Evolutionary conservation across 1,140 invertebrate species (phyloP).

Genomic region (Drosophila sp.): DNA sequence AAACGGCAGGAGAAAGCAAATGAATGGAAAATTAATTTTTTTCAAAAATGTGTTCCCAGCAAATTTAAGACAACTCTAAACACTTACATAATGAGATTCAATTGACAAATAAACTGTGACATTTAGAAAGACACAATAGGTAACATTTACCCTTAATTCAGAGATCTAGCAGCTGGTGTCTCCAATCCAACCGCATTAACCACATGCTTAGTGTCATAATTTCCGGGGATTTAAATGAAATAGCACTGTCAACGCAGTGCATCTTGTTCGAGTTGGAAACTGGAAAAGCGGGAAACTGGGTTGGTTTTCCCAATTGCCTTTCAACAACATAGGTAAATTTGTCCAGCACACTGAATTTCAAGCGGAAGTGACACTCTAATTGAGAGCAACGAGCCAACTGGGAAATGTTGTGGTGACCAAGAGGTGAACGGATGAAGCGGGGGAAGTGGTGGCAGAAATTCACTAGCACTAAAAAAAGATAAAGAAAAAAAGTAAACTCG

Average conservation of each 20-base stretch:
- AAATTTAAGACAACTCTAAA: too few species aligned
- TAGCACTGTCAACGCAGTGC: background rate
- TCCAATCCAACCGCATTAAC: slow-evolving; percentile 13
- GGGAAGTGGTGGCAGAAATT: slow-evolving; percentile 6
- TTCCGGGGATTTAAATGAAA: slow-evolving; percentile 14
- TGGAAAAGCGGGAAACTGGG: background rate
- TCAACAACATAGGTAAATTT: slow-evolving; percentile 68
- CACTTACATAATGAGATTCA: too few species aligned
- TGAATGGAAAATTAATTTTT: too few species aligned
- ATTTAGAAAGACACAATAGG: too few species aligned
- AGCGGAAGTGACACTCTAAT: slow-evolving; percentile 49
- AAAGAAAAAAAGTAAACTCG: slow-evolving; percentile 72
- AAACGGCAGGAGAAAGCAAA: too few species aligned
- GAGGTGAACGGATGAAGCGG: background rate
- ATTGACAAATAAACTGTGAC: too few species aligned
- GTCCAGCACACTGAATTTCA: slow-evolving; percentile 52
- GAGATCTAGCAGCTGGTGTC: slow-evolving; percentile 2
- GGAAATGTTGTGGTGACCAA: slow-evolving; percentile 48
- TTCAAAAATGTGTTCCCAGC: too few species aligned
- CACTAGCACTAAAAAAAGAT: slow-evolving; percentile 54
- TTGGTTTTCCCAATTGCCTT: slow-evolving; percentile 15
- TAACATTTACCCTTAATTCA: background rate
- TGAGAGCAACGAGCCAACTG: slow-evolving; percentile 50
- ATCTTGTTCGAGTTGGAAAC: slow-evolving; percentile 4
- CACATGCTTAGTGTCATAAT: slow-evolving; percentile 22